Base-by-base conservation (phyloP, 2,797 vertebrate species). In the Gymnothorax reevesii region DNA sequence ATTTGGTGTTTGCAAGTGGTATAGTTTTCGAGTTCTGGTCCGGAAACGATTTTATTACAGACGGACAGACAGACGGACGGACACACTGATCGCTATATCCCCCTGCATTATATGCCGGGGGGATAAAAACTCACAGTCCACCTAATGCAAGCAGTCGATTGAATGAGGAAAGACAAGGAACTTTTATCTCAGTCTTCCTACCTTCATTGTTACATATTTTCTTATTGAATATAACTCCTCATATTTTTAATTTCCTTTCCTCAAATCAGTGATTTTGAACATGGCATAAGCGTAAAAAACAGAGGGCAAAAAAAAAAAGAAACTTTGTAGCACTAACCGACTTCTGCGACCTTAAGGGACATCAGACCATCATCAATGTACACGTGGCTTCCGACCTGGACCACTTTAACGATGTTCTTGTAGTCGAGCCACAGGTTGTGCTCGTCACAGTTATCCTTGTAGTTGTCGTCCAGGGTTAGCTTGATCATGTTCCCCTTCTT, bases 311-410 rank as follows among this genome's bases (percentile, higher is more conserved):
- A 66, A 57, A 15, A 13, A 25, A 6, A 5, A 13, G 62, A 2
- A 8, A 4, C 1, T 57, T 79, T 20, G 15, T 71, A 13, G 1
- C 7, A 86, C 96, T 87, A 54, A 99, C 98, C 98, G 89, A 97
- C 97, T 89, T 99, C 96, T 88, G 95, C 95, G 89, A 99, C 98
- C 91, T 95, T 92, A 84, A 99, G 95, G 20, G 98, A 99, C 88
- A 99, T 97, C n/a, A 99, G 97, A 2, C 98, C 99, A 0, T 99
- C 98, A 0, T 99, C 99, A 62, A 99, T 97, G 0, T 97, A 99
- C 93, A 99, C 95, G 92, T 98, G 99, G 94, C 97, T 98, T 92
- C 97, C 98, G 57, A 96, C 0, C 0, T 98, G 95, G n/a, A 99
- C 95, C 87, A 99, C 98, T 57, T 97, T 97, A 90, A 83, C 96